Percentiles rank a stretch among this genome's conserved stretches.
Conservation (phyloP, 2,113 vertebrate species). For the Ctenomys sociabilis region DNA sequence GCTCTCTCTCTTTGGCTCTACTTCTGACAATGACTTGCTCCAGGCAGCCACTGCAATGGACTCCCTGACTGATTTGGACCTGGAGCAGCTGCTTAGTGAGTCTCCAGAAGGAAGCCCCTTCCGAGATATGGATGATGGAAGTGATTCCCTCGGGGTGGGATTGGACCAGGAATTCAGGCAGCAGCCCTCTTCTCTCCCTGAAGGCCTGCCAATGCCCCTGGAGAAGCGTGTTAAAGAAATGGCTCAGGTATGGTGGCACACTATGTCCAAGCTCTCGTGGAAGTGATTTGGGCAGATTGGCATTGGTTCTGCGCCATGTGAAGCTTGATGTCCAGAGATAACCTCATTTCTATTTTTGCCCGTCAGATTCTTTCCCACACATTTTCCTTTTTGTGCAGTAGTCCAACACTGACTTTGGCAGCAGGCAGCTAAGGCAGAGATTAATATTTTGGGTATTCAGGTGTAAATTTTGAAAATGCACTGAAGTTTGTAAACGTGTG, state of each 20-base stretch:
- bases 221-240: slow-evolving; percentile 91
- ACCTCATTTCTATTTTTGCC: slow-evolving; percentile 37
- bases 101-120: slow-evolving; percentile 87
- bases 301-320: background rate
- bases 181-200: slow-evolving; percentile 87
- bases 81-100: slow-evolving; percentile 90
- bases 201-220: slow-evolving; percentile 89
- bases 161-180: slow-evolving; percentile 86
- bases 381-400: background rate
- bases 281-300: slow-evolving; percentile 52
- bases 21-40: slow-evolving; percentile 90
- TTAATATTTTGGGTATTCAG: background rate
- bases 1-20: slow-evolving; percentile 89
- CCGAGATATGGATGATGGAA: slow-evolving; percentile 85
- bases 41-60: slow-evolving; percentile 92
- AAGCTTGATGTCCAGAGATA: background rate
- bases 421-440: background rate
- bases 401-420: background rate
- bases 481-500: background rate
- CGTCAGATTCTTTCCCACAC: background rate
- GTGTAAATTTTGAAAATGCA: background rate
- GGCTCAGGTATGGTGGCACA: slow-evolving; percentile 86
- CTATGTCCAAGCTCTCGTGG: slow-evolving; percentile 50
- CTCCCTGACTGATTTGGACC: slow-evolving; percentile 89
- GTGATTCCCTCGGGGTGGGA: slow-evolving; percentile 73